Evolutionary conservation across 2,113 vertebrate species (phyloP).

Genomic region (Tichodroma muraria): DNA sequence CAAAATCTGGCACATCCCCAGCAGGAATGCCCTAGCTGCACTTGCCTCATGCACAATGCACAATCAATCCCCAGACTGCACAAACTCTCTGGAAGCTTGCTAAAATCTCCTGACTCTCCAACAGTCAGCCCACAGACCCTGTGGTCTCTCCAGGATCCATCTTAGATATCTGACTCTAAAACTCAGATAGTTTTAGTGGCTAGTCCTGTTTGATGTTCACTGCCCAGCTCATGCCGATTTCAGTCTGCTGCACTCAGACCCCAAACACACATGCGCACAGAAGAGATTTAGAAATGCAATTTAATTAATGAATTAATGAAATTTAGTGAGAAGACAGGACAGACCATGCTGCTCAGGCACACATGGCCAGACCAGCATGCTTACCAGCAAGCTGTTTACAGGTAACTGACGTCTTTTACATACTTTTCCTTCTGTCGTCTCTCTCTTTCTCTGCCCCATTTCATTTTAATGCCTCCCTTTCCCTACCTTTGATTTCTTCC

Average conservation of each 20-base stretch:
- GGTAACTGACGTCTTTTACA: background rate
- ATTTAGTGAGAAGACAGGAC: background rate
- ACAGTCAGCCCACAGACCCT: background rate
- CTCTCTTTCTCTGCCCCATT: background rate
- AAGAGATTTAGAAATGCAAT: background rate
- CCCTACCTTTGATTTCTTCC: background rate
- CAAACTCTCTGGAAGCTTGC: background rate
- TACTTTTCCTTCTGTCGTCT: background rate
- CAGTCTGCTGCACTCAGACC: background rate
- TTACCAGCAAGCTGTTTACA: background rate
- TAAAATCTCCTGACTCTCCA: background rate
- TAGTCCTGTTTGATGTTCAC: background rate
- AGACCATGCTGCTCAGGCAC: background rate
- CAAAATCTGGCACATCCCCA: background rate
- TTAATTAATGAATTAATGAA: background rate
- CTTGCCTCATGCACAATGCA: background rate
- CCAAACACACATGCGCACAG: background rate
- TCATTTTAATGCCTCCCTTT: background rate
- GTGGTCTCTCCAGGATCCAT: background rate
- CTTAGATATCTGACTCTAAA: background rate
- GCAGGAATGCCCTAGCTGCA: background rate
- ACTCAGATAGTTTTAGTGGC: background rate
- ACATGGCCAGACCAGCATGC: background rate
- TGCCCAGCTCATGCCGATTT: background rate
- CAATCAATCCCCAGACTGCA: background rate